Conservation (phyloP, 2,113 vertebrate species). For the Boulengeromyrus knoepffleri region DNA sequence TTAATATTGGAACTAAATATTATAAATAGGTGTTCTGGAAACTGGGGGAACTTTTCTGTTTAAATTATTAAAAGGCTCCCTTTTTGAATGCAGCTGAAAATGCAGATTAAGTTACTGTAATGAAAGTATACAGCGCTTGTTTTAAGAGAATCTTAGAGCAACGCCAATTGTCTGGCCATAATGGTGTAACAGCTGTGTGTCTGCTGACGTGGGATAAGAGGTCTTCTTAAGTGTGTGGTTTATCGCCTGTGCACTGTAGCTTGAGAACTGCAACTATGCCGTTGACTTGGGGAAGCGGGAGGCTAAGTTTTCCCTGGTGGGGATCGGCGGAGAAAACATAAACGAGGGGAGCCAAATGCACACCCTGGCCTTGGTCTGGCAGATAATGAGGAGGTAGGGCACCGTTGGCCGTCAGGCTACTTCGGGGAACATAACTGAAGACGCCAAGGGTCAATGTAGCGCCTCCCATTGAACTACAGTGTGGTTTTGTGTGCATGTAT, state of each 20-base stretch:
- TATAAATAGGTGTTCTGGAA: not conserved
- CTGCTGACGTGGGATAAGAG: not conserved
- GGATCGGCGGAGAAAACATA: slow-evolving; percentile 85
- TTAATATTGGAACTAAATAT: not conserved
- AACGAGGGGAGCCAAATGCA: slow-evolving; percentile 82
- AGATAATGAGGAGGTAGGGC: slow-evolving; percentile 88
- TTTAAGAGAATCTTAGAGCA: not conserved
- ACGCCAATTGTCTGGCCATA: not conserved
- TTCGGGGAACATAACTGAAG: not conserved
- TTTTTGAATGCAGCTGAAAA: not conserved
- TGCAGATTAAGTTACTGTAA: not conserved
- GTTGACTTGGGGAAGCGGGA: slow-evolving; percentile 76
- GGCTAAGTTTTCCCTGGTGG: slow-evolving; percentile 90
- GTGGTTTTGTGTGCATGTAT: not conserved
- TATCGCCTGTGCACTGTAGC: slow-evolving; percentile 47
- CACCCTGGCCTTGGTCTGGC: slow-evolving; percentile 89
- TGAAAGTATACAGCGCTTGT: not conserved
- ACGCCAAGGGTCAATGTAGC: not conserved
- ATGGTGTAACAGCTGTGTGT: not conserved
- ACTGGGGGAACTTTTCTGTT: not conserved
- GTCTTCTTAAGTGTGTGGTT: not conserved
- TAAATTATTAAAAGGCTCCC: not conserved
- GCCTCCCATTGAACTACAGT: not conserved
- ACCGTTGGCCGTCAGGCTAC: not conserved
- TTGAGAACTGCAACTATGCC: slow-evolving; percentile 97